Percentiles rank a stretch among this genome's conserved stretches.
Conservation (phyloP, 23 tunicate genomes). For the Trididemnum miniatum region DNA sequence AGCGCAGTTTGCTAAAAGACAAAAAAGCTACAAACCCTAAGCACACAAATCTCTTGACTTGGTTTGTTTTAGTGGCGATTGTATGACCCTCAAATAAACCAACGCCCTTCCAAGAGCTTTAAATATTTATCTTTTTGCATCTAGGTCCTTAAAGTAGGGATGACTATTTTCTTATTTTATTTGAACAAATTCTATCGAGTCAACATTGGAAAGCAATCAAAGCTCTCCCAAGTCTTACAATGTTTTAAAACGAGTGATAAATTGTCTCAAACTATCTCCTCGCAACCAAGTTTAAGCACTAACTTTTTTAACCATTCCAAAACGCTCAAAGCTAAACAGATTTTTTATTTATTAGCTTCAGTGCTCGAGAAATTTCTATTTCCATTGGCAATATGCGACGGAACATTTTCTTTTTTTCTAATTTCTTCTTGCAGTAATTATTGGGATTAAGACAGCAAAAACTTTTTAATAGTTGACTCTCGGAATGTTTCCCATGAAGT, state of each 20-base stretch:
- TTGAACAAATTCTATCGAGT: neutral
- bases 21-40: conserved; percentile 62
- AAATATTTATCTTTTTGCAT: conserved; percentile 29
- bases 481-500: no score
- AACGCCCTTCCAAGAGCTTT: conserved; percentile 53
- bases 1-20: neutral
- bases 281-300: neutral
- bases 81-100: conserved; percentile 72
- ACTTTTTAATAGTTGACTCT: no score
- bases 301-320: no score
- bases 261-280: conserved; percentile 23
- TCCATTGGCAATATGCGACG: no score
- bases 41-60: conserved; percentile 32
- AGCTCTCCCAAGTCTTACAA: neutral
- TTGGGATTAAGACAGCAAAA: no score
- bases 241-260: conserved; percentile 10
- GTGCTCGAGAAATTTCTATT: no score
- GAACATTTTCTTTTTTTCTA: no score
- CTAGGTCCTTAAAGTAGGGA: conserved; percentile 15
- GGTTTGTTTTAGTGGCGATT: conserved; percentile 72
- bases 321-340: no score
- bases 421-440: no score
- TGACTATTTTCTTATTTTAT: conserved; percentile 6
- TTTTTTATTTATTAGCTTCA: no score
- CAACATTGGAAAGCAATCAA: conserved; percentile 13